These are phyloP conservation scores for Drosophila ohnishii DNA, from an alignment of 1,140 invertebrate genomes.

Conservation along the genomic window DNA sequence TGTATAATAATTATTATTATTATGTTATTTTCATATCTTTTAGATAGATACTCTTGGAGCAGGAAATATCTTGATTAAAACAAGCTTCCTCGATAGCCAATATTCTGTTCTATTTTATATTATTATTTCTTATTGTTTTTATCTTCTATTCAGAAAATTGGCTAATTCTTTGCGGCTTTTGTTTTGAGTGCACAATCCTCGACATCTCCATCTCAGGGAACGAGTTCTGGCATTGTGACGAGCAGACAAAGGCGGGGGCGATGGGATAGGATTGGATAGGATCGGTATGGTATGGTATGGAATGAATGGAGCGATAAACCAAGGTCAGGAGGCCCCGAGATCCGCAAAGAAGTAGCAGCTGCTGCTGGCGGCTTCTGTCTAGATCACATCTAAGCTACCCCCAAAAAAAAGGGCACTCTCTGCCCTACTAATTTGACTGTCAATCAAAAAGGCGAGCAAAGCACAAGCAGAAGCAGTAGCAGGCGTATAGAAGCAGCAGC, in stretches of 20 bases:
- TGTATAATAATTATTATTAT: too few relatives aligned
- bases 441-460: constrained; percentile 65
- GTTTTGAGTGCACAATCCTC: background rate
- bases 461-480: background rate
- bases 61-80: background rate
- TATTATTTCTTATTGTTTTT: background rate
- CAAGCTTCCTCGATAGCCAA: background rate
- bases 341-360: constrained; percentile 11
- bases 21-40: too few relatives aligned
- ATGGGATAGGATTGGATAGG: constrained; percentile 2
- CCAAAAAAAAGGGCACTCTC: background rate
- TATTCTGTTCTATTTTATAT: background rate
- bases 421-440: constrained; percentile 75
- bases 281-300: background rate
- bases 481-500: background rate
- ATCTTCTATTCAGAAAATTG: background rate
- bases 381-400: constrained; percentile 35
- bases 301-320: constrained; percentile 43
- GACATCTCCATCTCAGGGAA: background rate
- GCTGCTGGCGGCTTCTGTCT: constrained; percentile 7
- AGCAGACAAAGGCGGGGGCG: constrained; percentile 44
- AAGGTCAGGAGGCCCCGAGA: constrained; percentile 39
- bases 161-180: background rate
- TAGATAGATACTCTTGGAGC: too few relatives aligned
- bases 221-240: constrained; percentile 28